Percentiles rank a stretch among this genome's conserved stretches.
These are phyloP conservation scores for Eupristina koningsbergeri DNA, from an alignment of 1,140 invertebrate genomes.

Conservation along the genomic window DNA sequence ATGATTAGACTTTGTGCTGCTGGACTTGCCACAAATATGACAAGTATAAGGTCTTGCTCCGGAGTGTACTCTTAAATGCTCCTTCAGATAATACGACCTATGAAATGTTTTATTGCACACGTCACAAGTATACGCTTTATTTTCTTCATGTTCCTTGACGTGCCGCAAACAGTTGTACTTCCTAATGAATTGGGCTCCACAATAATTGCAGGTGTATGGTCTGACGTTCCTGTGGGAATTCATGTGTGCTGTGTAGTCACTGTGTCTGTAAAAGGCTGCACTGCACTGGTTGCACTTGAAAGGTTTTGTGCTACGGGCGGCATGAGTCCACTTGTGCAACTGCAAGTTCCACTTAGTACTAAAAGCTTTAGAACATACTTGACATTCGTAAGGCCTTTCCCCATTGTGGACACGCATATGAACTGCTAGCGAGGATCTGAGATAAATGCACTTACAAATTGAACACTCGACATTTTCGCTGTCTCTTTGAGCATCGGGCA, in stretches of 20 bases:
- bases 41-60: constrained; percentile 87
- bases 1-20: constrained; percentile 90
- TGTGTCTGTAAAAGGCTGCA: constrained; percentile 85
- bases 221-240: constrained; percentile 85
- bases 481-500: constrained; percentile 76
- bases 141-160: constrained; percentile 90
- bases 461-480: constrained; percentile 85
- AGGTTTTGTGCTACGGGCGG: constrained; percentile 85
- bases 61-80: constrained; percentile 89
- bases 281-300: constrained; percentile 89
- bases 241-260: constrained; percentile 87
- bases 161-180: constrained; percentile 94
- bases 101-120: constrained; percentile 91
- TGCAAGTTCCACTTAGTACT: constrained; percentile 92
- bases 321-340: constrained; percentile 91
- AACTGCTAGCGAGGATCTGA: constrained; percentile 84
- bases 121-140: constrained; percentile 90
- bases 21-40: constrained; percentile 89
- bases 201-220: constrained; percentile 93
- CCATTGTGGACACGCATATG: constrained; percentile 86
- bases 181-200: constrained; percentile 93
- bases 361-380: constrained; percentile 88
- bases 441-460: constrained; percentile 85
- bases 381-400: constrained; percentile 82
- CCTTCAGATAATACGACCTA: constrained; percentile 88